Conservation (phyloP, 2,888 invertebrate species). For the Drosophila mimetica region DNA sequence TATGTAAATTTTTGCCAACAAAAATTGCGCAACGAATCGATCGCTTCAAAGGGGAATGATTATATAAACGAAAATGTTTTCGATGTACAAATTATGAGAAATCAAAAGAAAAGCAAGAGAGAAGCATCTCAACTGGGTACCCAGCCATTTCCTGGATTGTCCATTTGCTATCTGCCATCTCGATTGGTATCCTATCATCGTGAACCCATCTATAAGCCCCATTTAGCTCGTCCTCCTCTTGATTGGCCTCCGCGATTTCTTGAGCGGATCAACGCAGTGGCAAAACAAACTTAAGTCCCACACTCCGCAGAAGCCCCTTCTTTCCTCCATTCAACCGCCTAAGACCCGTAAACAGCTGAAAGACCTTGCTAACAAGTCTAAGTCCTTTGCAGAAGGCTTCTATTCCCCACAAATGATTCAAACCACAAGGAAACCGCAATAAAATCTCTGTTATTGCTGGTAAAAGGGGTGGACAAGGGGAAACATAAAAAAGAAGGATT, state of each 20-base stretch:
- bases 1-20: slow-evolving; percentile 62
- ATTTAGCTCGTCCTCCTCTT: slow-evolving; percentile 3
- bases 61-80: background rate
- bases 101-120: slow-evolving; percentile 15
- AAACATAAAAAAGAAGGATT: slow-evolving; percentile 11
- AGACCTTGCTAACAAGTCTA: slow-evolving; percentile 68
- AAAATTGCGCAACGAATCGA: slow-evolving; percentile 23
- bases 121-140: background rate
- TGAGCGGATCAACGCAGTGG: slow-evolving; percentile 45
- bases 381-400: slow-evolving; percentile 44
- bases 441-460: slow-evolving; percentile 30
- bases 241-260: slow-evolving; percentile 53
- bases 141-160: slow-evolving; percentile 2
- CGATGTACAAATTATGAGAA: slow-evolving; percentile 25
- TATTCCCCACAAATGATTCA: slow-evolving; percentile 39
- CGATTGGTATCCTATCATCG: slow-evolving; percentile 51
- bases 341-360: slow-evolving; percentile 37
- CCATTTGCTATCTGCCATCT: slow-evolving; percentile 22
- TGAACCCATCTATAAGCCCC: slow-evolving; percentile 50
- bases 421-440: slow-evolving; percentile 41
- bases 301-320: background rate
- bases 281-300: slow-evolving; percentile 41
- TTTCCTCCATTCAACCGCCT: slow-evolving; percentile 9
- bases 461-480: slow-evolving; percentile 18
- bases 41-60: slow-evolving; percentile 17